Conservation (phyloP, 1,140 invertebrate genomes). For the Metaphire vulgaris region DNA sequence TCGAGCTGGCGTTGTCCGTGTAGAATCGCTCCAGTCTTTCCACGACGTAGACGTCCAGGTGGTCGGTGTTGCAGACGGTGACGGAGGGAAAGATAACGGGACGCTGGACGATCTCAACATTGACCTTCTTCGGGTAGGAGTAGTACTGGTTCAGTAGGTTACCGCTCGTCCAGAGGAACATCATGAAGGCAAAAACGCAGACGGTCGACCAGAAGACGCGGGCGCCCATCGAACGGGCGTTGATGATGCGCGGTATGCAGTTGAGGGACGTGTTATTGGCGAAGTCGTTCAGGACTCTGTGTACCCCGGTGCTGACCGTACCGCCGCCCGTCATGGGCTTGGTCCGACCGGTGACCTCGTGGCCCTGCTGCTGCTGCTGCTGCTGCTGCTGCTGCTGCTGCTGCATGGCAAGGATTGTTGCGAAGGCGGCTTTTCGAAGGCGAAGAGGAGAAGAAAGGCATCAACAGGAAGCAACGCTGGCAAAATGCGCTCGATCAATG, state of each 20-base stretch:
- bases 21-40: slow-evolving; percentile 14
- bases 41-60: slow-evolving; percentile 20
- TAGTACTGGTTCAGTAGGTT: slow-evolving; percentile 23
- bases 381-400: too few species aligned
- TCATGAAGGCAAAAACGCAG: slow-evolving; percentile 21
- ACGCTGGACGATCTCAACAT: slow-evolving; percentile 29
- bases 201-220: slow-evolving; percentile 25
- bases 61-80: slow-evolving; percentile 29
- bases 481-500: too few species aligned
- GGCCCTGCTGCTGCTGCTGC: too few species aligned
- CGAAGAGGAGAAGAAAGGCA: too few species aligned
- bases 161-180: slow-evolving; percentile 28
- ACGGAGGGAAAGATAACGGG: slow-evolving; percentile 30
- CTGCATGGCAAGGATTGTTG: too few species aligned
- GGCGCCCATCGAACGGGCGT: slow-evolving; percentile 23
- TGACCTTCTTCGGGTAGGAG: slow-evolving; percentile 29
- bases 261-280: slow-evolving; percentile 27
- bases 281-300: slow-evolving; percentile 17
- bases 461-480: too few species aligned
- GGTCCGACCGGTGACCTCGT: too few species aligned
- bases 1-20: background rate
- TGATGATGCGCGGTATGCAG: slow-evolving; percentile 27
- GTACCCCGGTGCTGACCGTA: slow-evolving; percentile 1
- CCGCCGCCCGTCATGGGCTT: too few species aligned
- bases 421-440: too few species aligned